Percentiles rank a stretch among this genome's conserved stretches.
phyloP scores from a whole-genome alignment of 2,113 vertebrate species.

The Ondatra zibethicus region DNA sequence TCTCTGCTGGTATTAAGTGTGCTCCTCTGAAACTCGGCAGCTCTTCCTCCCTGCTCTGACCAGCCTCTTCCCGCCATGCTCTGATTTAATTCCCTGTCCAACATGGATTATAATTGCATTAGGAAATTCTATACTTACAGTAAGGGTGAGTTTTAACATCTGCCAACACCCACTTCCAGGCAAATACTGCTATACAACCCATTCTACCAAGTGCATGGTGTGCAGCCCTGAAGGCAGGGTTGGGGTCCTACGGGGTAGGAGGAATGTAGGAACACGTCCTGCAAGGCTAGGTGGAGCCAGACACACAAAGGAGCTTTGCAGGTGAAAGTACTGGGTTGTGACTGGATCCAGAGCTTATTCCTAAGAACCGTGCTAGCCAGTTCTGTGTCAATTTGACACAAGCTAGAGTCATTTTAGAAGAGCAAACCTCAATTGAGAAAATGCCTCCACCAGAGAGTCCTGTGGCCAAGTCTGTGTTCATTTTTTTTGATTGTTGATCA shows the following conservation, averaged over 20 bases:
- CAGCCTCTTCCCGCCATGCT: background rate
- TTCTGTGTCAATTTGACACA: background rate
- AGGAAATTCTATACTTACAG: constrained; percentile 34
- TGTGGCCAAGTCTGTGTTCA: background rate
- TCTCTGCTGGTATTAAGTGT: background rate
- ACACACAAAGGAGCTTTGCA: background rate
- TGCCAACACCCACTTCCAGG: background rate
- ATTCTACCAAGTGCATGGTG: background rate
- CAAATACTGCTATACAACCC: background rate
- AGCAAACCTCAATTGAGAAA: background rate
- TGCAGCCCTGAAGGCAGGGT: background rate
- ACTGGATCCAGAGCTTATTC: background rate
- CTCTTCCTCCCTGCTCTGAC: background rate
- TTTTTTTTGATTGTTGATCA: no score
- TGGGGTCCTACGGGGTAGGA: background rate
- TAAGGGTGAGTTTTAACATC: background rate
- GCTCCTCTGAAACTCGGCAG: background rate
- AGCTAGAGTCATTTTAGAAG: background rate
- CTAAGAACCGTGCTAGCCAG: background rate
- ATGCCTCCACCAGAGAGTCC: background rate
- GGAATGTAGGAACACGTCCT: no score
- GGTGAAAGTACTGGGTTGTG: no score
- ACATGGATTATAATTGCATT: constrained; percentile 64
- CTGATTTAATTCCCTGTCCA: constrained; percentile 52
- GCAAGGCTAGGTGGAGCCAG: background rate